A percentile compares a stretch with the other conserved stretches of the same genome.
phyloP scores from a whole-genome alignment of 2,888 invertebrate species.

The Plagodis pulveraria region DNA sequence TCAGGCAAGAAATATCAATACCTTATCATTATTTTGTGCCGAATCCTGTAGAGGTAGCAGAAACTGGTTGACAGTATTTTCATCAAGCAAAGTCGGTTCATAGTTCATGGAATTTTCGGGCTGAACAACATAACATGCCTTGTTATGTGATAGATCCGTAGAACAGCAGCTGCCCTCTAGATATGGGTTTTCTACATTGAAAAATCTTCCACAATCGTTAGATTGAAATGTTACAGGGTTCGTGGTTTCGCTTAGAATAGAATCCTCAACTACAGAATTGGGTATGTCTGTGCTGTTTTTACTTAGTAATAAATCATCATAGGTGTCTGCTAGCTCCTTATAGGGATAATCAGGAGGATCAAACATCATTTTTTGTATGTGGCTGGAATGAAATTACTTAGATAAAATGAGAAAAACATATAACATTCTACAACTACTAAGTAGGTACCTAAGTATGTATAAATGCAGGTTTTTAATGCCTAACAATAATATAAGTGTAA shows the following conservation, averaged over 20 bases:
- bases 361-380: constrained; percentile 64
- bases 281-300: constrained; percentile 29
- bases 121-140: constrained; percentile 59
- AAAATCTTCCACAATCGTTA: constrained; percentile 63
- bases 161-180: constrained; percentile 44
- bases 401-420: too few relatives aligned
- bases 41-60: constrained; percentile 65
- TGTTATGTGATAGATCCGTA: constrained; percentile 35
- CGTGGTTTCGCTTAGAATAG: constrained; percentile 18
- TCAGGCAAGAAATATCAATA: constrained; percentile 20
- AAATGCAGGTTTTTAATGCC: too few relatives aligned
- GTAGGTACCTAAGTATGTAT: too few relatives aligned
- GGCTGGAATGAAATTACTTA: not conserved
- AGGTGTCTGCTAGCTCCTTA: constrained; percentile 70
- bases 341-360: constrained; percentile 79
- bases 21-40: constrained; percentile 49
- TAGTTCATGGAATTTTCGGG: constrained; percentile 65
- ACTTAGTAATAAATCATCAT: constrained; percentile 64
- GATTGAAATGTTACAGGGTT: constrained; percentile 62
- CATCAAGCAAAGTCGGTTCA: constrained; percentile 71
- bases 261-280: constrained; percentile 23
- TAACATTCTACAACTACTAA: too few relatives aligned
- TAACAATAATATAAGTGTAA: too few relatives aligned
- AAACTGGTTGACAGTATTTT: constrained; percentile 76
- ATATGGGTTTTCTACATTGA: constrained; percentile 55